Conservation (phyloP, 2,113 vertebrate species). For the Sclerurus mexicanus region DNA sequence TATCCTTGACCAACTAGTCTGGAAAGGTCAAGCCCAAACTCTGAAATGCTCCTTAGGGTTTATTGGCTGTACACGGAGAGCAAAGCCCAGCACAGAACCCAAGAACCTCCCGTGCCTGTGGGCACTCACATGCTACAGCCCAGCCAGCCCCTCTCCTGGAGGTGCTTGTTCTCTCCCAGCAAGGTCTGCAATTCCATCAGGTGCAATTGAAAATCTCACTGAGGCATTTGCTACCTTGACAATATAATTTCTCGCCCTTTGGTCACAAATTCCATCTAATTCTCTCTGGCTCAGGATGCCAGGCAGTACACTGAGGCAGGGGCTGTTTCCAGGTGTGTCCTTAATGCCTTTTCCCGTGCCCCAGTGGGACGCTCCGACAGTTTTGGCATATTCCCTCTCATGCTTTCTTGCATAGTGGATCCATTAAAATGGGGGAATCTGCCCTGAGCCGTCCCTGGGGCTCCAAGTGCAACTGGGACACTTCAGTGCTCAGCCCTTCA, state of each 20-base stretch:
- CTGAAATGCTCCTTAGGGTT: neutral
- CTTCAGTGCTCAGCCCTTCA: neutral
- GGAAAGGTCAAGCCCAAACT: neutral
- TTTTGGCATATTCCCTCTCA: neutral
- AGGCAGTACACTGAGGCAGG: neutral
- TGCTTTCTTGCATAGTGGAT: neutral
- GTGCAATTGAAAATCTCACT: conserved; percentile 33
- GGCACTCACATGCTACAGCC: neutral
- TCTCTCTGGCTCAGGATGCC: neutral
- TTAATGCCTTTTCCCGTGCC: neutral
- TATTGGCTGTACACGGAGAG: neutral
- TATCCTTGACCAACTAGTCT: neutral
- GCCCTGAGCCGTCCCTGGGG: neutral
- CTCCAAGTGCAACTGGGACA: neutral
- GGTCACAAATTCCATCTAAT: conserved; percentile 2
- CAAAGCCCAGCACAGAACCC: neutral
- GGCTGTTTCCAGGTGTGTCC: neutral
- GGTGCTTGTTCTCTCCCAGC: neutral
- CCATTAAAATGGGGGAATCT: neutral
- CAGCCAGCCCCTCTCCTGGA: neutral
- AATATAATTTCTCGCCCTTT: conserved; percentile 46
- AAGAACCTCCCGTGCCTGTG: neutral
- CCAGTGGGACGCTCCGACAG: neutral
- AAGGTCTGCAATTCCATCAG: neutral
- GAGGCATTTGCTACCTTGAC: conserved; percentile 35